These are phyloP conservation scores for Vulpes ferrilata DNA, from an alignment of 2,113 vertebrate species.

Conservation along the genomic window DNA sequence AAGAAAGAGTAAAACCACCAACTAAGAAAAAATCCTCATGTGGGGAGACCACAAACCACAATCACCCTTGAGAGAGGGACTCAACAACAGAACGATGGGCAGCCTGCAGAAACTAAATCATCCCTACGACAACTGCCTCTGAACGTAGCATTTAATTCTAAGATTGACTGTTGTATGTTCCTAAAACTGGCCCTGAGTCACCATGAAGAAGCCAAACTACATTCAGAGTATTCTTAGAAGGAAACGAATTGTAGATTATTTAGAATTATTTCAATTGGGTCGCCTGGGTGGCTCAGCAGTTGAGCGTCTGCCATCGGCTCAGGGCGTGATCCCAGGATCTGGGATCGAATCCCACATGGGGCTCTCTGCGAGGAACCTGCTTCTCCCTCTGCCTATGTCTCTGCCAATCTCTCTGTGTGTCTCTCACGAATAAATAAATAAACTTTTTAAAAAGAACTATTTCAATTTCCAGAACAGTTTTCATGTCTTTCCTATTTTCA, in stretches of 20 bases:
- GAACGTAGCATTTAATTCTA: slow-evolving; percentile 30
- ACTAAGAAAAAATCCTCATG: neutral
- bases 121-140: neutral
- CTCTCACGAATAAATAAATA: too few relatives aligned
- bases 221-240: neutral
- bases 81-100: neutral
- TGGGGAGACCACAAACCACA: slow-evolving; percentile 75
- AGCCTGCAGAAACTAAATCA: neutral
- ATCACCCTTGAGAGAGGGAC: neutral
- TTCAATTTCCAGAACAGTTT: slow-evolving; percentile 17
- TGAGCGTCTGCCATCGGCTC: too few relatives aligned
- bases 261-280: slow-evolving; percentile 8
- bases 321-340: too few relatives aligned
- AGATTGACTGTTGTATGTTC: neutral
- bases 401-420: too few relatives aligned
- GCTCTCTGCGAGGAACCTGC: too few relatives aligned
- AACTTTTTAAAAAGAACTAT: neutral
- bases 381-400: too few relatives aligned
- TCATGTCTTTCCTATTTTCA: neutral
- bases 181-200: slow-evolving; percentile 1
- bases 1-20: slow-evolving; percentile 58
- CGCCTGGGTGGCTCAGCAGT: too few relatives aligned
- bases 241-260: neutral
- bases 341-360: too few relatives aligned
- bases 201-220: neutral